Percentiles rank a stretch among this genome's conserved stretches.
Conservation (phyloP, 2,888 invertebrate genomes). For the Leptopterna dolabrata region DNA sequence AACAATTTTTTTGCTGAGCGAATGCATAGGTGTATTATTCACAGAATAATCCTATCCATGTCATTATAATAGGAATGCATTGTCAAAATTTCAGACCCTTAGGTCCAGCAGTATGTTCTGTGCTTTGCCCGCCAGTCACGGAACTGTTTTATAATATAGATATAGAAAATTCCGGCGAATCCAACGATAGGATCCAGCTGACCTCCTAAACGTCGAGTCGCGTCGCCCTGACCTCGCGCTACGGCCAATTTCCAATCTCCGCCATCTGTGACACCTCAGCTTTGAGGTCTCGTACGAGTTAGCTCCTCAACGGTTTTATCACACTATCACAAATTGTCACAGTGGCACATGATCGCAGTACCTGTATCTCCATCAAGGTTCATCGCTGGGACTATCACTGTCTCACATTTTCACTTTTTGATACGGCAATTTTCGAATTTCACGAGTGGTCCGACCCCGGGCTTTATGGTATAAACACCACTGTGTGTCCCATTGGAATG, state of each 20-base stretch:
- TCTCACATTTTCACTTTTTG: not conserved
- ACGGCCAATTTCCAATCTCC: slow-evolving; percentile 5
- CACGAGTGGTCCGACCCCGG: not conserved
- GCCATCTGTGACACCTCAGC: not conserved
- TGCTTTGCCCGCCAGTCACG: too few species aligned
- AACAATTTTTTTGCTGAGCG: too few species aligned
- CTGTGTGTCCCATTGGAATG: too few species aligned
- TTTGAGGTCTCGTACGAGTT: not conserved
- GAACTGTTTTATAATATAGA: too few species aligned
- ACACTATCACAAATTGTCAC: not conserved
- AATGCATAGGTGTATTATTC: too few species aligned
- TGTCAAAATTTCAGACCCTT: too few species aligned
- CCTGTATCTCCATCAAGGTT: not conserved
- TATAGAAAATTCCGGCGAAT: not conserved
- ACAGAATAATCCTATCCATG: too few species aligned
- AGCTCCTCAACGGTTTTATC: not conserved
- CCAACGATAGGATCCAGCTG: not conserved
- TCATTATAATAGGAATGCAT: too few species aligned
- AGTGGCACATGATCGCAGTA: not conserved
- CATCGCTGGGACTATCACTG: not conserved
- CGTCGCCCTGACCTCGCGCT: not conserved
- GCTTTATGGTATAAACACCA: not conserved
- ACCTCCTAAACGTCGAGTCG: not conserved
- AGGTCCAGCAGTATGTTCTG: too few species aligned
- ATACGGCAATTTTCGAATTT: not conserved